A percentile compares a stretch with the other conserved stretches of the same genome.
Evolutionary conservation across 2,797 vertebrate species (phyloP).

Genomic region (Sebastes kiyomatsui): DNA sequence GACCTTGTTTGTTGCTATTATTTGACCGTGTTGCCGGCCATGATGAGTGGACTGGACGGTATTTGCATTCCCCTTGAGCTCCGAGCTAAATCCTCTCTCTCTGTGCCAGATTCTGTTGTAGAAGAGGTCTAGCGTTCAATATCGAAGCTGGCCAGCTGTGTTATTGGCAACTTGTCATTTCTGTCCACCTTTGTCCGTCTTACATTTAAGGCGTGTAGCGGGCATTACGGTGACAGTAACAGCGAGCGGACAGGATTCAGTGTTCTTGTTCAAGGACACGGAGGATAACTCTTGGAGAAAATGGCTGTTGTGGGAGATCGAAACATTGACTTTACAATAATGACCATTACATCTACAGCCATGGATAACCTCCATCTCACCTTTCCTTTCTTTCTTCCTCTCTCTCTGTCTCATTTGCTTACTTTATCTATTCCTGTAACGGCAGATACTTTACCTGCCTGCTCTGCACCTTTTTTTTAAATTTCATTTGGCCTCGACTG

Average conservation of each 20-base stretch:
- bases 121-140: not conserved
- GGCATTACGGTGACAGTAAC: slow-evolving; percentile 5
- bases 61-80: slow-evolving; percentile 24
- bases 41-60: slow-evolving; percentile 16
- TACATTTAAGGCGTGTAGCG: slow-evolving; percentile 3
- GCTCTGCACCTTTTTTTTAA: not conserved
- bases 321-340: slow-evolving; percentile 43
- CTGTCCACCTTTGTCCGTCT: slow-evolving; percentile 11
- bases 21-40: slow-evolving; percentile 1
- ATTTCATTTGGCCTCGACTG: not conserved
- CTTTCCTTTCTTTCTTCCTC: not conserved
- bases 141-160: not conserved
- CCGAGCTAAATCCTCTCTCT: not conserved
- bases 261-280: slow-evolving; percentile 25
- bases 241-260: slow-evolving; percentile 1
- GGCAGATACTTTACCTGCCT: not conserved
- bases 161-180: slow-evolving; percentile 22
- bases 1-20: slow-evolving; percentile 29
- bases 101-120: not conserved
- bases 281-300: not conserved
- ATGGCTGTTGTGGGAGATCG: slow-evolving; percentile 8
- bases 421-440: not conserved
- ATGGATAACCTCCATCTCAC: slow-evolving; percentile 16
- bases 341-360: slow-evolving; percentile 12
- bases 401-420: not conserved